Base-by-base conservation (phyloP, 2,113 vertebrate genomes). In the Nesogale talazaci region DNA sequence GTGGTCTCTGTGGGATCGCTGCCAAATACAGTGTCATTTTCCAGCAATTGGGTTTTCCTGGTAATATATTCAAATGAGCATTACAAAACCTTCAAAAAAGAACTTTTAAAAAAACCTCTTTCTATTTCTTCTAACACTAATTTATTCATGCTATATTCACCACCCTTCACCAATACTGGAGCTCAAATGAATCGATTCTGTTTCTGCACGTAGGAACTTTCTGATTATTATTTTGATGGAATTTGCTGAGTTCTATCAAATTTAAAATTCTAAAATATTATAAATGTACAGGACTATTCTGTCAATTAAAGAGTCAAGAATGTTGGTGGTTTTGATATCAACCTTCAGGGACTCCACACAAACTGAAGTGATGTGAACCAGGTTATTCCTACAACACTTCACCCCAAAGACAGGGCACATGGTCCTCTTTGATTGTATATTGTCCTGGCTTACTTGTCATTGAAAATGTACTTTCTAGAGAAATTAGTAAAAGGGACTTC, bases 221-320 rank as follows among this genome's bases (percentile, higher is more conserved):
- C 22, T 72, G 36, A 72, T 20, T 22, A 17, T 72, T 72, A 36
- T 72, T 72, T 16, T 83, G 59, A 74, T 52, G 69, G 81, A 69
- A 83, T 25, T 65, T 42, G 36, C 12, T 75, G 22, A 81, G 46
- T 12, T 52, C 46, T 52, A 65, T 42, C 27, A 67, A 29, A 52
- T 6, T 52, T 17, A 86, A 83, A 86, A 67, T 12, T n/a, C 57
- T 84, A 80, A 88, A 84, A 56, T 46, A 63, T 3, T 76, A 14
- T 61, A 89, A 38, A 65, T 29, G 42, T 5, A 29, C 67, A 86
- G 79, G 56, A 76, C 31, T 34, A 40, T 86, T 84, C 27, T 70
- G 67, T 77, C 11, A 84, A 57, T 69, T 81, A 63, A 29, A 27
- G 19, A 27, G n/a, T 59, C 74, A 89, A 91, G 9, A 94, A 75